Evolutionary conservation across 2,888 invertebrate species (phyloP).

Genomic region (Anorthoa munda): DNA sequence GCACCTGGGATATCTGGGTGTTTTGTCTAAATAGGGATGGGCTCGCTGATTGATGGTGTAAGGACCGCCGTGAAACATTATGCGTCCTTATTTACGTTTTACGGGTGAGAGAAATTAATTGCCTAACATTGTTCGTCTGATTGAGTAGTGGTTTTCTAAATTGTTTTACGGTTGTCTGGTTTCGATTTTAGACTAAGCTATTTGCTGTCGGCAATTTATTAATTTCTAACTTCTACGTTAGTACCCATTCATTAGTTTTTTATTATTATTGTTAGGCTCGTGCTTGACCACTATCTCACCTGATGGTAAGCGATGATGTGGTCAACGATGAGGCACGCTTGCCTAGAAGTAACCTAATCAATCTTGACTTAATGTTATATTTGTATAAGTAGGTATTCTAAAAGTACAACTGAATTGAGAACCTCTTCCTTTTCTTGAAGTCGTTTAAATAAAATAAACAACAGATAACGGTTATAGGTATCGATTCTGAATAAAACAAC

Average conservation of each 20-base stretch:
- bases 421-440: too few relatives aligned
- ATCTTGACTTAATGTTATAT: too few relatives aligned
- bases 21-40: constrained; percentile 52
- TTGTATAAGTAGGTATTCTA: too few relatives aligned
- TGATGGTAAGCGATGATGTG: too few relatives aligned
- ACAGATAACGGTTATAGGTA: background rate
- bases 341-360: too few relatives aligned
- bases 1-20: constrained; percentile 61
- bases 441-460: background rate
- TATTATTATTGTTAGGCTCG: too few relatives aligned
- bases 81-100: constrained; percentile 42
- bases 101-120: constrained; percentile 6
- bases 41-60: constrained; percentile 58
- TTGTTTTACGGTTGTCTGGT: background rate
- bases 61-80: constrained; percentile 27
- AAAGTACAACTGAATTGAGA: too few relatives aligned
- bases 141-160: constrained; percentile 5
- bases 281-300: too few relatives aligned
- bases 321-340: too few relatives aligned
- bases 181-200: background rate
- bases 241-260: too few relatives aligned
- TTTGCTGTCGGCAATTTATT: background rate
- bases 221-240: too few relatives aligned
- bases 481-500: background rate
- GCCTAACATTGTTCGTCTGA: constrained; percentile 10